Evolutionary conservation across 2,113 vertebrate genomes (phyloP).

Genomic region (Corythaixoides concolor): DNA sequence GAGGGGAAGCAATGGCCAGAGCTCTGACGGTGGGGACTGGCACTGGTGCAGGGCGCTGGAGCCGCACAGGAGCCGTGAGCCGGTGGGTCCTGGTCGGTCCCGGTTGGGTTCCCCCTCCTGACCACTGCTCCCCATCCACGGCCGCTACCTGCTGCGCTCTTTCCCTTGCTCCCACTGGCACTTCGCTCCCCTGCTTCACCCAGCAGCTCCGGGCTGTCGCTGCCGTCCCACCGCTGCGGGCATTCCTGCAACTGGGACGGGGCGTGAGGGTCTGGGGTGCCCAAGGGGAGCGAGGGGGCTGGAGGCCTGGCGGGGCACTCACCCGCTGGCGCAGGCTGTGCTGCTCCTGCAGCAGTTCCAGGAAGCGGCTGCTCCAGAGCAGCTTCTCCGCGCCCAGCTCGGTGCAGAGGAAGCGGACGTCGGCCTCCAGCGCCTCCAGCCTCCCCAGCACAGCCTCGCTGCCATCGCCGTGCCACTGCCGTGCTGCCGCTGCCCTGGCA

Average conservation of each 20-base stretch:
- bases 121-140: accelerated
- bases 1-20: accelerated
- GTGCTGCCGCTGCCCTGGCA: background rate
- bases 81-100: too few relatives aligned
- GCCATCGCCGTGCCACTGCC: conserved; percentile 28
- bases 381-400: conserved; percentile 77
- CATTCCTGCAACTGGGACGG: conserved; percentile 5
- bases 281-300: accelerated
- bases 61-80: background rate
- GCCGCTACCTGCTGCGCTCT: background rate
- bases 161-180: background rate
- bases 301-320: accelerated
- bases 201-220: background rate
- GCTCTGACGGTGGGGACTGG: background rate
- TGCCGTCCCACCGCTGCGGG: background rate
- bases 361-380: conserved; percentile 81
- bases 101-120: too few relatives aligned
- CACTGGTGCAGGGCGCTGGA: background rate
- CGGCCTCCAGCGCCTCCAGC: conserved; percentile 75
- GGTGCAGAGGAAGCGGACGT: conserved; percentile 76
- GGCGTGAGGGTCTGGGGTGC: background rate
- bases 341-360: conserved; percentile 78
- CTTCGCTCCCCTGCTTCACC: background rate
- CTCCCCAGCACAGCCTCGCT: conserved; percentile 59
- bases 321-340: conserved; percentile 75